Evolutionary conservation across 2,113 vertebrate genomes (phyloP).

Genomic region (Antechinus stuartii): DNA sequence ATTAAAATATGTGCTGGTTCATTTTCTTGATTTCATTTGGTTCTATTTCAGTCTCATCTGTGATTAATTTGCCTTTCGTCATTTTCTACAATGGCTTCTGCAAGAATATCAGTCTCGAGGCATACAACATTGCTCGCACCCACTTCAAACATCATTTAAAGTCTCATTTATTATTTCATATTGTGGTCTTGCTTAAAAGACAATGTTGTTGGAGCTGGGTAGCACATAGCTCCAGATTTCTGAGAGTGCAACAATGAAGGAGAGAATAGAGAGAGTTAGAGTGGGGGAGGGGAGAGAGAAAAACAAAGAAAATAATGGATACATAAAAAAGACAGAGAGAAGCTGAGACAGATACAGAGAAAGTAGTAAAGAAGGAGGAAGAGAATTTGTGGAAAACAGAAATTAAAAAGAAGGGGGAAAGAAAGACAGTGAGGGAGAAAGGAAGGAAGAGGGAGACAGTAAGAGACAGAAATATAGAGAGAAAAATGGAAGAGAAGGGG

Average conservation of each 20-base stretch:
- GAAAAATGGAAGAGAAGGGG: background rate
- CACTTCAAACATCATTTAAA: slow-evolving; percentile 78
- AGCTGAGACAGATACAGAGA: background rate
- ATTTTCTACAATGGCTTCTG: slow-evolving; percentile 62
- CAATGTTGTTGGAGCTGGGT: slow-evolving; percentile 52
- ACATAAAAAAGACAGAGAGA: background rate
- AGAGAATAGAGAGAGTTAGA: background rate
- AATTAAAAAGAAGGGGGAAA: background rate
- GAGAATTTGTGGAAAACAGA: background rate
- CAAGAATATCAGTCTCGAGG: slow-evolving; percentile 65
- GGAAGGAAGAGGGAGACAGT: background rate
- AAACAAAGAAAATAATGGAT: background rate
- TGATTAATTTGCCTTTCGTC: slow-evolving; percentile 74
- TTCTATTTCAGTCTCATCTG: slow-evolving; percentile 75
- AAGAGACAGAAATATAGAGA: background rate
- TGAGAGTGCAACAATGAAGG: slow-evolving; percentile 28
- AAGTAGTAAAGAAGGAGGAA: background rate
- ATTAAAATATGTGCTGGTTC: slow-evolving; percentile 59
- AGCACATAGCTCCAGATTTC: slow-evolving; percentile 68
- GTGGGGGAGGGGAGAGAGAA: background rate
- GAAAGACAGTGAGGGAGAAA: background rate
- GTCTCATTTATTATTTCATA: slow-evolving; percentile 68
- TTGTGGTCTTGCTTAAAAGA: slow-evolving; percentile 75
- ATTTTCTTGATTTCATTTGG: slow-evolving; percentile 62
- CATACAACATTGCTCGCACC: slow-evolving; percentile 47